Evolutionary conservation across 1,140 invertebrate species (phyloP).

Genomic region (Anthonomus grandis): DNA sequence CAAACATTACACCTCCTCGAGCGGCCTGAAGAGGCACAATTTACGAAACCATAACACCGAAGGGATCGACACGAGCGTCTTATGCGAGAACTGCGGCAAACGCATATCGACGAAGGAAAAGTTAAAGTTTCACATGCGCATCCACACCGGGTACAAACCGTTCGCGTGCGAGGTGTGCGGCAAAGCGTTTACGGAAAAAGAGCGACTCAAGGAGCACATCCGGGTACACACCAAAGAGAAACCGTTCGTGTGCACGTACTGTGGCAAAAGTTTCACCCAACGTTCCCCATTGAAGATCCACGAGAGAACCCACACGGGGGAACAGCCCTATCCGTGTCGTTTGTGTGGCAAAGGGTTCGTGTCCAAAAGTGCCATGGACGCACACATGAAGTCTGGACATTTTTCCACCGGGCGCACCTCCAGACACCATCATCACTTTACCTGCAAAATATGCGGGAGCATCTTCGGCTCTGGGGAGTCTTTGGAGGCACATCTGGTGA

Average conservation of each 20-base stretch:
- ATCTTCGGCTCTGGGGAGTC: slow-evolving; percentile 22
- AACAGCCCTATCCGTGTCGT: slow-evolving; percentile 68
- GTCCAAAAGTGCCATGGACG: slow-evolving; percentile 57
- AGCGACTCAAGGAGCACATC: slow-evolving; percentile 57
- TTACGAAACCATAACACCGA: slow-evolving; percentile 36
- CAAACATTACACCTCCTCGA: slow-evolving; percentile 41
- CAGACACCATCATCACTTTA: not conserved
- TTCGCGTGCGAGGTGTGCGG: slow-evolving; percentile 55
- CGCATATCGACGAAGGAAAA: slow-evolving; percentile 66
- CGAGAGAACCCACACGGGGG: slow-evolving; percentile 71
- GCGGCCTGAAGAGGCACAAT: slow-evolving; percentile 39
- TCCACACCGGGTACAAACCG: slow-evolving; percentile 69
- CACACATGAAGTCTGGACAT: slow-evolving; percentile 48
- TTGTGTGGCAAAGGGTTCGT: slow-evolving; percentile 64
- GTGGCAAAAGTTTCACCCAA: slow-evolving; percentile 60
- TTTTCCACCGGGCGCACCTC: slow-evolving; percentile 18
- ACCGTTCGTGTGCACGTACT: slow-evolving; percentile 38
- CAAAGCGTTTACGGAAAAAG: slow-evolving; percentile 60
- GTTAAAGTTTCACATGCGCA: slow-evolving; percentile 66
- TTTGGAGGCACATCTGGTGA: slow-evolving; percentile 56
- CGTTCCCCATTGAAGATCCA: slow-evolving; percentile 69
- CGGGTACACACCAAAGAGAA: slow-evolving; percentile 51
- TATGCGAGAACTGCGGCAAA: slow-evolving; percentile 76
- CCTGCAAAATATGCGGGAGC: slow-evolving; percentile 23
- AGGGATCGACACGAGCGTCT: slow-evolving; percentile 42